Base-by-base conservation (phyloP, 2,888 invertebrate genomes). In the Harpalus rubripes region DNA sequence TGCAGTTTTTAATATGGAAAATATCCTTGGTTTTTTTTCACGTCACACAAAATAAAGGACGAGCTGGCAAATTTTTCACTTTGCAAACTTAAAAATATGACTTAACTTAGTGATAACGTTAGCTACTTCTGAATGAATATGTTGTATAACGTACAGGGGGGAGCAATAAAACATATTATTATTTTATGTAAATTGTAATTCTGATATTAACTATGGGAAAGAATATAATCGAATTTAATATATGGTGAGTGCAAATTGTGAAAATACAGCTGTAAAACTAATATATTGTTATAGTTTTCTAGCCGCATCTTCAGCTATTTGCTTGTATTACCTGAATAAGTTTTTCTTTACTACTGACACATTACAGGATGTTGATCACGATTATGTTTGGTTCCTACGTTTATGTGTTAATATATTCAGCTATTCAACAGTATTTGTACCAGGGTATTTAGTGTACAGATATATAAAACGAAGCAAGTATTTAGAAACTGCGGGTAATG, bases 341-440 rank as follows among this genome's bases (percentile, higher is more conserved):
- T 87, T 87, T 58, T 59, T 90, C 72, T 86, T 89, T 52, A 88
- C 87, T 80, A 87, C 88, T 39, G 87, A 92, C 86, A 87, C 92
- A 74, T 90, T 92, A 74, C 91, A 91, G 87, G 89, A 92, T 63
- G 91, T 92, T 58, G 91, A 92, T 6, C 90, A 91, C 76, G 92
- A 93, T 85, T 94, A 94, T 87, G 93, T 92, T 85, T 97, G 98
- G 98, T 89, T 97, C 16, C 92, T 96, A 87, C 94, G 96, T 86
- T 92, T 98, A 59, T 89, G 94, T 59, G 92, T 96, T 26, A 98
- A 98, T 91, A 92, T 97, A 83, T 92, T 97, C 16, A 98, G 98
- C 12, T 99, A 98, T 90, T 94, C 95, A 2, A 96, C 97, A n/a
- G 93, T 99, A 84, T 93, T 98, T 89, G 91, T 98, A 85, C 98